phyloP scores from a whole-genome alignment of 2,888 invertebrate species.

The Drosophila cognata region DNA sequence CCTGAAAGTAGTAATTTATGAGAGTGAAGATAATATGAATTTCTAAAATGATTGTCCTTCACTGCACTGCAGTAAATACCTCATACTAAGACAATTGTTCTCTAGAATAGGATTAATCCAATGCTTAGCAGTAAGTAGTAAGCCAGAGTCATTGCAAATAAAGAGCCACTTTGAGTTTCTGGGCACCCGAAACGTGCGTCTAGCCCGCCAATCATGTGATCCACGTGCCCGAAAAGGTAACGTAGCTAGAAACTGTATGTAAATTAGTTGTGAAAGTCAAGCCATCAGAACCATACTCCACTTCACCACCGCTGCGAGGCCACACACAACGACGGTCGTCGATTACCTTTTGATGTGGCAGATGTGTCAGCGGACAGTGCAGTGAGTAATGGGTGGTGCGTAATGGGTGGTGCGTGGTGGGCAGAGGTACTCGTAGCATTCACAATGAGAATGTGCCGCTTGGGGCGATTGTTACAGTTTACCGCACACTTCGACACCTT shows the following conservation, averaged over 20 bases:
- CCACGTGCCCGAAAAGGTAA: conserved; percentile 65
- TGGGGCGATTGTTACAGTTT: conserved; percentile 65
- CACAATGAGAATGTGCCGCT: conserved; percentile 67
- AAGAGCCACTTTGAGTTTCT: conserved; percentile 5
- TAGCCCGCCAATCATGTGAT: conserved; percentile 41
- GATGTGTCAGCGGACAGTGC: conserved; percentile 25
- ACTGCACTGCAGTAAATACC: neutral
- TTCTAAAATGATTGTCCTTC: neutral
- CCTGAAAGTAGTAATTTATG: neutral
- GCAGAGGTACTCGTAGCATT: conserved; percentile 6
- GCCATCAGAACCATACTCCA: neutral
- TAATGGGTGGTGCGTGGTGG: neutral
- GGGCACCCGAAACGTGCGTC: conserved; percentile 32
- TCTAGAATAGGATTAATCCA: neutral
- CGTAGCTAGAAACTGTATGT: conserved; percentile 52
- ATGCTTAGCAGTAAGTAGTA: neutral
- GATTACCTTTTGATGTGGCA: conserved; percentile 79
- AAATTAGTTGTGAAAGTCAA: conserved; percentile 70
- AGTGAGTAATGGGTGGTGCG: neutral
- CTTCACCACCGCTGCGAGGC: conserved; percentile 26
- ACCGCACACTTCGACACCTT: conserved; percentile 72
- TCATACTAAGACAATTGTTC: neutral
- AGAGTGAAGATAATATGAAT: neutral
- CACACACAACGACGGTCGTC: conserved; percentile 45
- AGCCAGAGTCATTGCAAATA: conserved; percentile 13